Evolutionary conservation across 2,888 invertebrate genomes (phyloP).

Genomic region (Ichneumon xanthorius): DNA sequence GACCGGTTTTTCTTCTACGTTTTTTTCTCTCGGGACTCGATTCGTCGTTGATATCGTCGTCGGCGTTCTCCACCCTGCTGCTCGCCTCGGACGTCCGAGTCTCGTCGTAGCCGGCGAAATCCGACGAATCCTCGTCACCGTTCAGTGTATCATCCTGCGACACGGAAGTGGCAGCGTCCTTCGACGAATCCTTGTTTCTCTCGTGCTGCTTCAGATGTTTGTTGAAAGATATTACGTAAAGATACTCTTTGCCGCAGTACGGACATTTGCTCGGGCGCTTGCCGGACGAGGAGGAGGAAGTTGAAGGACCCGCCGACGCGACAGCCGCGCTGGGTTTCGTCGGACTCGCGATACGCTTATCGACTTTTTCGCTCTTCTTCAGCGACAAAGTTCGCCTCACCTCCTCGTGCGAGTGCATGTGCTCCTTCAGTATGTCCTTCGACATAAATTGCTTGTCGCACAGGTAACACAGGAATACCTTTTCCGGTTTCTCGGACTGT

Average conservation of each 20-base stretch:
- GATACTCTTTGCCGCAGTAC: conserved; percentile 83
- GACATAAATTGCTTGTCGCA: conserved; percentile 82
- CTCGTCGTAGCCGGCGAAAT: conserved; percentile 70
- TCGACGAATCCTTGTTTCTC: conserved; percentile 74
- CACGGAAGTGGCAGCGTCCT: conserved; percentile 71
- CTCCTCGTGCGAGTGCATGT: conserved; percentile 83
- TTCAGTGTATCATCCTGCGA: conserved; percentile 49
- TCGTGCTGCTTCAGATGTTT: conserved; percentile 83
- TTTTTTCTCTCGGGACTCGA: conserved; percentile 58
- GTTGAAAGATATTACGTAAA: conserved; percentile 82
- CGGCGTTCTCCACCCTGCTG: conserved; percentile 47
- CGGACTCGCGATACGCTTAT: conserved; percentile 69
- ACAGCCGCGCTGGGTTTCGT: conserved; percentile 3
- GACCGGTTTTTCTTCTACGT: conserved; percentile 47
- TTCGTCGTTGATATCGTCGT: conserved; percentile 46
- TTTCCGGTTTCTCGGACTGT: conserved; percentile 77
- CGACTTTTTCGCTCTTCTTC: conserved; percentile 75
- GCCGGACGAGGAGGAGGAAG: conserved; percentile 73
- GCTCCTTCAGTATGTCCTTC: conserved; percentile 81
- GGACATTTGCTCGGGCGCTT: conserved; percentile 82
- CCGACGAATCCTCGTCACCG: conserved; percentile 70
- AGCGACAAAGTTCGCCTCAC: conserved; percentile 78
- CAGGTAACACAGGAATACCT: conserved; percentile 81
- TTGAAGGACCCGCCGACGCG: not conserved
- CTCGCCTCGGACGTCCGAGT: conserved; percentile 62